Evolutionary conservation across 2,888 invertebrate species (phyloP).

Genomic region (Ypsolopha scabrella): DNA sequence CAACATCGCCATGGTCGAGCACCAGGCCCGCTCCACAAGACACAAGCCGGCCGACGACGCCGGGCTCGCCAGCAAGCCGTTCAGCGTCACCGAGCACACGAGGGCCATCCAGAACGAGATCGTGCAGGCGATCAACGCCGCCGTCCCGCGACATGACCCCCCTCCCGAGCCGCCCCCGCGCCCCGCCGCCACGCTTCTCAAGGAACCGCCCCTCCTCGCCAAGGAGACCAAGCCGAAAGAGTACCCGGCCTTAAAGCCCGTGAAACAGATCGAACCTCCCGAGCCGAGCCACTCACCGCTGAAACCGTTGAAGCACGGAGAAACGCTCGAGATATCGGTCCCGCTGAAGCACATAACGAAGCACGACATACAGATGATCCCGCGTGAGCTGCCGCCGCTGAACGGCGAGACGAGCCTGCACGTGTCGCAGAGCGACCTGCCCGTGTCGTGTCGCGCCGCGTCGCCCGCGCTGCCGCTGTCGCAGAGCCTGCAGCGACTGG

Average conservation of each 20-base stretch:
- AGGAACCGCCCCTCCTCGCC: background rate
- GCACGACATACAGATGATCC: conserved; percentile 46
- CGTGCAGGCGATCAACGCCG: conserved; percentile 12
- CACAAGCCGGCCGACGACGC: background rate
- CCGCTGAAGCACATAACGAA: conserved; percentile 47
- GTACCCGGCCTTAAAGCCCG: conserved; percentile 13
- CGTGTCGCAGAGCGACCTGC: background rate
- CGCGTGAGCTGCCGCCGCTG: conserved; percentile 35
- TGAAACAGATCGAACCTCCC: conserved; percentile 17
- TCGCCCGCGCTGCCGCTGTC: conserved; percentile 9
- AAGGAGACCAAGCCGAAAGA: conserved; percentile 1
- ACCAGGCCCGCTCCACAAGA: conserved; percentile 9
- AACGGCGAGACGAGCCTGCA: conserved; percentile 19
- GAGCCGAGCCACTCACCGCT: conserved; percentile 38
- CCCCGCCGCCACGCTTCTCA: conserved; percentile 22
- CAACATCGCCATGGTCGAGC: conserved; percentile 39
- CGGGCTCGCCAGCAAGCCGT: background rate
- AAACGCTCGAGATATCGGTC: conserved; percentile 32
- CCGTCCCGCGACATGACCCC: conserved; percentile 5
- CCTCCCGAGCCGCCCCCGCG: conserved; percentile 29
- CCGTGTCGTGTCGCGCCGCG: background rate
- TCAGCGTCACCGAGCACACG: conserved; percentile 12
- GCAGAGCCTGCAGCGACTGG: conserved; percentile 12
- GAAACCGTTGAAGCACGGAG: conserved; percentile 26
- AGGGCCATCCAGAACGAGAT: conserved; percentile 13